Evolutionary conservation across 2,888 invertebrate genomes (phyloP).

Genomic region (Ophraella communa): DNA sequence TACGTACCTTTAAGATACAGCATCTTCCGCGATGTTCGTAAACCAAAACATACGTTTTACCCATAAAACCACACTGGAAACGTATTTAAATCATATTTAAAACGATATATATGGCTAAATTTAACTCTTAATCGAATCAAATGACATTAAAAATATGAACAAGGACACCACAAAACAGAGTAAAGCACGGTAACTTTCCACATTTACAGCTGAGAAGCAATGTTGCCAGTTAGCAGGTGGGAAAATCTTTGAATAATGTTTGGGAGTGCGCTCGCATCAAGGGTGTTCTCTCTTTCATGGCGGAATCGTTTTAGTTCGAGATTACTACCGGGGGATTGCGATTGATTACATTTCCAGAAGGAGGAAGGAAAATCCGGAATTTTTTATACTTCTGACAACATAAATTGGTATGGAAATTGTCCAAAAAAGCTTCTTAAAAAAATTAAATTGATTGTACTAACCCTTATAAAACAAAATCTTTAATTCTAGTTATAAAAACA

Average conservation of each 20-base stretch:
- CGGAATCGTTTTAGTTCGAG: too few species aligned
- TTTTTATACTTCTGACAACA: too few species aligned
- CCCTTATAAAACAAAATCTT: too few species aligned
- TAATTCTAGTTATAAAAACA: too few species aligned
- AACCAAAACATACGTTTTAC: background rate
- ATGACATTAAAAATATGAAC: constrained; percentile 40
- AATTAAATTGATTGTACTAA: too few species aligned
- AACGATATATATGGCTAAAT: too few species aligned
- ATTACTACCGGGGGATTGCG: too few species aligned
- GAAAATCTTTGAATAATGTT: constrained; percentile 27
- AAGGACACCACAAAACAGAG: constrained; percentile 35
- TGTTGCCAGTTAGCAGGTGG: constrained; percentile 27
- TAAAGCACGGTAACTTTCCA: constrained; percentile 41
- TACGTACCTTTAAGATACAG: constrained; percentile 29
- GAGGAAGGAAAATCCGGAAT: too few species aligned
- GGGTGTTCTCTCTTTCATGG: background rate
- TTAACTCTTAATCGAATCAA: constrained; percentile 27
- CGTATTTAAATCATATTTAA: constrained; percentile 5
- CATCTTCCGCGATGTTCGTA: constrained; percentile 20
- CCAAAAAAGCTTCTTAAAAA: too few species aligned
- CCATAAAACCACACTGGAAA: constrained; percentile 9
- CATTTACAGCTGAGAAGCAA: constrained; percentile 27
- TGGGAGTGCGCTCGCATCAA: constrained; percentile 9
- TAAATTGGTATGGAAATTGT: too few species aligned
- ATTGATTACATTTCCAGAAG: too few species aligned